Base-by-base conservation (phyloP, 2,113 vertebrate genomes). In the Fulica atra region DNA sequence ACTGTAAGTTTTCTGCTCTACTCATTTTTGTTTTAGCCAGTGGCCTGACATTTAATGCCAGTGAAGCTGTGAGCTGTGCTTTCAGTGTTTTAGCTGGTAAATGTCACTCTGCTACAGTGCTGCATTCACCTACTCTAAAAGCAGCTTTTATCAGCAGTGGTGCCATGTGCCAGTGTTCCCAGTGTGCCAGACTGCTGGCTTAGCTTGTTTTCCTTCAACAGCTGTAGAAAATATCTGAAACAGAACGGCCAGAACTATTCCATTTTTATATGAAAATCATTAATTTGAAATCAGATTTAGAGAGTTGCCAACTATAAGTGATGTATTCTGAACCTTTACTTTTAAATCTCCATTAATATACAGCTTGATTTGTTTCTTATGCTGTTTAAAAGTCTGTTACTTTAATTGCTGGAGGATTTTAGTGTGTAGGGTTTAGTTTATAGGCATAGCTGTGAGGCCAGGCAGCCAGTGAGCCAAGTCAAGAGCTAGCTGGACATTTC, bases 81-180 rank as follows among this genome's bases (percentile, higher is more conserved):
- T 97, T 96, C 93, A 95, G 86, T 94, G 81, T 94, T 96, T 94
- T 77, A 86, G 71, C 81, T 96, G 87, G 91, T 97, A 98, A 98
- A 98, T 98, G 97, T 97, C 98, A 97, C 50, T 95, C 85, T 88
- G 66, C 95, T 85, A 94, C 96, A 96, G 94, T 94, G 86, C 88
- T 93, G 96, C 95, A 96, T 98, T 98, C 96, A 94, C 74, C 95
- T 77, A 16, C 88, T 96, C 88, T 95, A 66, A 93, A 85, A 96
- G 96, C 89, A 70, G 85, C 95, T 97, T 98, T 98, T 95, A 95
- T 97, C 93, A 95, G 92, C n/a, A 72, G 63, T 68, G 51, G 69
- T 90, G 85, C 93, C 38, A 9, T 85, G 89, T 98, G 97, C 97
- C 96, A 96, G 92, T 91, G 35, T 61, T 70, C 77, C 46, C 79